Conservation (phyloP, 1,140 invertebrate genomes). For the Tetranychus cinnabarinus region DNA sequence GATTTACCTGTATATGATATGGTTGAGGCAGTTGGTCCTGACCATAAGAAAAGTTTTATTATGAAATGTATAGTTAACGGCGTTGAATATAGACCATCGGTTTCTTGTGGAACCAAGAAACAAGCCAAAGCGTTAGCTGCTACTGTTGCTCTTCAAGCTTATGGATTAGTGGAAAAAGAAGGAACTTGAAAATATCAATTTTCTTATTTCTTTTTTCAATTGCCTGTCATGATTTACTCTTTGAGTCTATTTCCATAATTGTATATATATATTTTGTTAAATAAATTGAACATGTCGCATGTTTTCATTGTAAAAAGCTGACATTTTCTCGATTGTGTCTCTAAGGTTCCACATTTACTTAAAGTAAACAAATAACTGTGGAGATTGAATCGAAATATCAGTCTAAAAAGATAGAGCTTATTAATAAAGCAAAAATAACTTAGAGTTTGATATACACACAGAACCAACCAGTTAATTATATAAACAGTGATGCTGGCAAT, state of each 20-base stretch:
- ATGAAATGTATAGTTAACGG: slow-evolving; percentile 72
- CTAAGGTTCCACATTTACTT: too few relatives aligned
- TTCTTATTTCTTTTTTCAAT: too few relatives aligned
- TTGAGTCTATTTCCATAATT: too few relatives aligned
- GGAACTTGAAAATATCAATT: too few relatives aligned
- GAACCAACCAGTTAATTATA: slow-evolving; percentile 42
- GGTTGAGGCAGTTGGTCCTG: slow-evolving; percentile 66
- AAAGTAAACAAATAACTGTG: too few relatives aligned
- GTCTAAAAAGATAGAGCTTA: not conserved
- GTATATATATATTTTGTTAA: too few relatives aligned
- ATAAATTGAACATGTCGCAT: too few relatives aligned
- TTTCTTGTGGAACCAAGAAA: slow-evolving; percentile 74
- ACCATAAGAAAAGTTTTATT: slow-evolving; percentile 73
- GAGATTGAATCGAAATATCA: too few relatives aligned
- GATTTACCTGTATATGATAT: slow-evolving; percentile 63
- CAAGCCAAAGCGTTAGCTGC: slow-evolving; percentile 78
- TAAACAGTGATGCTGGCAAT: slow-evolving; percentile 50
- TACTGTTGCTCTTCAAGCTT: slow-evolving; percentile 50
- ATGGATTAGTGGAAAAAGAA: slow-evolving; percentile 28
- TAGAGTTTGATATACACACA: slow-evolving; percentile 15
- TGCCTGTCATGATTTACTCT: too few relatives aligned
- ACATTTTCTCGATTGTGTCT: too few relatives aligned
- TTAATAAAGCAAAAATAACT: not conserved
- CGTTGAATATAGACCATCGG: slow-evolving; percentile 59
- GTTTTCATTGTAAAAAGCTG: too few relatives aligned